Conservation (phyloP, 2,797 vertebrate genomes). For the Menidia menidia region DNA sequence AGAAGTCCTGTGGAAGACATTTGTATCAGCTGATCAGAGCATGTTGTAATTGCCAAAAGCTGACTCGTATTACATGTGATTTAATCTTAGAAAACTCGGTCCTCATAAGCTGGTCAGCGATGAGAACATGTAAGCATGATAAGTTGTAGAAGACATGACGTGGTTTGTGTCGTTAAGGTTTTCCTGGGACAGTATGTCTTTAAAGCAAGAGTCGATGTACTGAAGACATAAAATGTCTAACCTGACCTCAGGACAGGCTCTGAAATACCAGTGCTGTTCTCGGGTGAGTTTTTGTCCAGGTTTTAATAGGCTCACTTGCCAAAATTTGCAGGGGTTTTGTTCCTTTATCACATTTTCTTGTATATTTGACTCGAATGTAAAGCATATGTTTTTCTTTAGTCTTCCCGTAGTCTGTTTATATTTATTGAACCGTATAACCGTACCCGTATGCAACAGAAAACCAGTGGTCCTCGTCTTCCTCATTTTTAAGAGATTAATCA, state of each 20-base stretch:
- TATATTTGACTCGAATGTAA: slow-evolving; percentile 82
- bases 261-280: slow-evolving; percentile 41
- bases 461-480: slow-evolving; percentile 52
- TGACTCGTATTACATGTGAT: slow-evolving; percentile 21
- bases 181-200: slow-evolving; percentile 28
- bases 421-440: slow-evolving; percentile 84
- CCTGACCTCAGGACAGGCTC: slow-evolving; percentile 70
- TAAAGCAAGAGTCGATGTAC: slow-evolving; percentile 33
- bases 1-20: slow-evolving; percentile 20
- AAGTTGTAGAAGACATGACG: slow-evolving; percentile 28
- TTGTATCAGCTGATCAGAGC: slow-evolving; percentile 47
- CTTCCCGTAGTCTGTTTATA: slow-evolving; percentile 79
- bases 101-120: slow-evolving; percentile 30
- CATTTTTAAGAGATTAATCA: slow-evolving; percentile 25
- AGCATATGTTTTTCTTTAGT: slow-evolving; percentile 81
- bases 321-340: slow-evolving; percentile 63
- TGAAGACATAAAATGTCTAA: slow-evolving; percentile 57
- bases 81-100: slow-evolving; percentile 37
- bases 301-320: slow-evolving; percentile 71
- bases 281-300: slow-evolving; percentile 35
- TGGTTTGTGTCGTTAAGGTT: slow-evolving; percentile 32
- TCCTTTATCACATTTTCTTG: slow-evolving; percentile 63
- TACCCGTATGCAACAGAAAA: slow-evolving; percentile 59
- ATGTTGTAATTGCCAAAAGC: slow-evolving; percentile 61
- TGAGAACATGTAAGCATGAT: slow-evolving; percentile 27